Conservation (phyloP, 1,140 invertebrate genomes). For the Epicauta chinensis region DNA sequence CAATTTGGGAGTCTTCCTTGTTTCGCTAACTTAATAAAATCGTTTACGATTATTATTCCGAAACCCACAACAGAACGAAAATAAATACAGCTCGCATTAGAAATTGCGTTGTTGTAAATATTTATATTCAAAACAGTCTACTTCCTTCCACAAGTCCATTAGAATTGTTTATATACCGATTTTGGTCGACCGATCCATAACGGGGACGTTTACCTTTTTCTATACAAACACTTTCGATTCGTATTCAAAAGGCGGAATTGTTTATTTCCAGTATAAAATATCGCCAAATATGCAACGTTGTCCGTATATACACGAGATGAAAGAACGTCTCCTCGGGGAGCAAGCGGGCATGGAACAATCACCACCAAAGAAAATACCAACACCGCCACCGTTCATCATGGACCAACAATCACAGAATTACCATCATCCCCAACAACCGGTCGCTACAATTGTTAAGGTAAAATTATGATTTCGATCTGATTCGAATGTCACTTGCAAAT, state of each 20-base stretch:
- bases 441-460: constrained; percentile 82
- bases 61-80: too few species aligned
- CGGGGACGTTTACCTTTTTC: too few species aligned
- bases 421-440: constrained; percentile 55
- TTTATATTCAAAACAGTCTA: constrained; percentile 6
- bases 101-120: too few species aligned
- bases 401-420: constrained; percentile 52
- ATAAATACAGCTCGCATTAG: too few species aligned
- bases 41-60: too few species aligned
- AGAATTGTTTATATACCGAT: background rate
- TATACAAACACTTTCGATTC: too few species aligned
- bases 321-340: constrained; percentile 68
- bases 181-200: too few species aligned
- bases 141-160: constrained; percentile 7
- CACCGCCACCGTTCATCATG: constrained; percentile 42
- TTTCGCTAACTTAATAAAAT: too few species aligned
- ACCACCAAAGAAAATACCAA: constrained; percentile 33
- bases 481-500: too few species aligned
- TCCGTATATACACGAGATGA: constrained; percentile 86
- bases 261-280: constrained; percentile 34
- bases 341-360: constrained; percentile 37
- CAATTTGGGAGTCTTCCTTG: too few species aligned
- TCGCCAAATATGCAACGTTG: constrained; percentile 69
- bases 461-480: too few species aligned
- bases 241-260: too few species aligned